Conservation (phyloP, 2,113 vertebrate genomes). For the Monopterus albus region DNA sequence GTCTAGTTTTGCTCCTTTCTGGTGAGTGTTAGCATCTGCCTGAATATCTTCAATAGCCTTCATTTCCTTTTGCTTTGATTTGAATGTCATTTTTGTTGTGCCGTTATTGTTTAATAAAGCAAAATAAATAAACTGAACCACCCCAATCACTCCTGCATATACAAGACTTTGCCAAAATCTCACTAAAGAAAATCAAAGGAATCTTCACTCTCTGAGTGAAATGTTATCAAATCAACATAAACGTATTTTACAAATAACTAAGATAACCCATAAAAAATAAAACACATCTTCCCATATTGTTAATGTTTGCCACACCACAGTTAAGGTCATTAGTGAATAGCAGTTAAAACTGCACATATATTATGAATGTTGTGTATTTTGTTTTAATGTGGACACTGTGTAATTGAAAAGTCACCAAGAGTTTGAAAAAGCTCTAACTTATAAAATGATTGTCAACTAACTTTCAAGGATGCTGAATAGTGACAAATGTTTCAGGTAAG, state of each 20-base stretch:
- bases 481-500: neutral
- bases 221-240: neutral
- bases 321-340: neutral
- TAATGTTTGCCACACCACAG: neutral
- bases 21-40: constrained; percentile 7
- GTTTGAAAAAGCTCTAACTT: neutral
- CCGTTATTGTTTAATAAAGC: constrained; percentile 16
- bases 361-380: neutral
- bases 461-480: neutral
- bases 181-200: constrained; percentile 22
- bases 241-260: constrained; percentile 8
- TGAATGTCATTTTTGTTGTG: neutral
- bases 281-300: neutral
- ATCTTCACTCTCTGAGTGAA: constrained; percentile 14
- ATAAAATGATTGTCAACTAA: neutral
- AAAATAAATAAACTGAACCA: constrained; percentile 27
- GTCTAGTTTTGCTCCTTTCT: constrained; percentile 13
- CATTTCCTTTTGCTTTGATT: constrained; percentile 21
- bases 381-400: neutral
- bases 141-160: constrained; percentile 16
- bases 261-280: constrained; percentile 10
- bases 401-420: constrained; percentile 1
- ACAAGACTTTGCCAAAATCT: constrained; percentile 24
- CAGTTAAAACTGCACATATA: too few relatives aligned
- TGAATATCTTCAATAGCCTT: constrained; percentile 33